These are phyloP conservation scores for Carcinoscorpius rotundicauda DNA, from an alignment of 1,140 invertebrate species.

Conservation along the genomic window DNA sequence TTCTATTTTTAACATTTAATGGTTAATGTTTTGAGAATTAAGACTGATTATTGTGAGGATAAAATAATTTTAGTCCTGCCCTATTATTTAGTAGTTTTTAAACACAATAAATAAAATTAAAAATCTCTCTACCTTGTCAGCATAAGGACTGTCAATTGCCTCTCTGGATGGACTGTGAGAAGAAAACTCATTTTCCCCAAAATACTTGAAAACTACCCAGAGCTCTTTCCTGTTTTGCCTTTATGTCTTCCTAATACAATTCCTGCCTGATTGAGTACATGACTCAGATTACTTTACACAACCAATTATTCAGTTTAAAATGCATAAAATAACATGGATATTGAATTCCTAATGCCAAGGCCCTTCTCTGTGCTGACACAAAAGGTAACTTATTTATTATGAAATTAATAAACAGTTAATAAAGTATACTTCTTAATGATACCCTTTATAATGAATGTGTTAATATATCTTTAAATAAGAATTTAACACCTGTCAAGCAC, in stretches of 20 bases:
- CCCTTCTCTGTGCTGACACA: no score
- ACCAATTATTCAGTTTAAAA: neutral
- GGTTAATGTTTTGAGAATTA: no score
- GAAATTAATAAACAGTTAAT: no score
- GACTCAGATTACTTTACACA: neutral
- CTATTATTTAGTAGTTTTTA: neutral
- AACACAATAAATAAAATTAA: neutral
- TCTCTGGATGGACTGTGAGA: conserved; percentile 3
- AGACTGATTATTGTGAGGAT: no score
- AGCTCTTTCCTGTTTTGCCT: neutral
- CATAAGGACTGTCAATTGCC: neutral
- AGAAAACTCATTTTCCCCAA: conserved; percentile 6
- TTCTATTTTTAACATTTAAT: no score
- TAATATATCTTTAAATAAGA: no score
- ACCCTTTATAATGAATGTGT: no score
- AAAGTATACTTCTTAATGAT: no score
- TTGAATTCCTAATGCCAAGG: no score
- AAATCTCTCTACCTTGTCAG: neutral
- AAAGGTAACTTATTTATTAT: no score
- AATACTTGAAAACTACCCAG: conserved; percentile 11
- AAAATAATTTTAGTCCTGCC: no score
- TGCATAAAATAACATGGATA: neutral
- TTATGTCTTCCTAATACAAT: conserved; percentile 9
- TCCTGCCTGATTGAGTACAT: conserved; percentile 11
- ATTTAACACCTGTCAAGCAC: no score